Percentiles rank a stretch among this genome's conserved stretches.
Evolutionary conservation across 2,797 vertebrate species (phyloP).

Genomic region (Dermochelys coriacea): DNA sequence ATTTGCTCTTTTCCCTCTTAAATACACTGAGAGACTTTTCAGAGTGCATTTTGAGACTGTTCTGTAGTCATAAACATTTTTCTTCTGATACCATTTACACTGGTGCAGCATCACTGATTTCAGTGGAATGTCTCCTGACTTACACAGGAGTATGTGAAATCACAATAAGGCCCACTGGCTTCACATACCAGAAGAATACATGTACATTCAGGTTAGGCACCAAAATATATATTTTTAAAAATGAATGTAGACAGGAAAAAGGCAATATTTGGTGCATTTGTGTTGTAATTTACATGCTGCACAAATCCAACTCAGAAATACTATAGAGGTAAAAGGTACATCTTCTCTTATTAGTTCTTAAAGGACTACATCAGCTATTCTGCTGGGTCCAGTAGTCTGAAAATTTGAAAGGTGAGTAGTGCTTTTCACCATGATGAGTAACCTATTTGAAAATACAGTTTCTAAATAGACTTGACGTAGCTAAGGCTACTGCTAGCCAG

Average conservation of each 20-base stretch:
- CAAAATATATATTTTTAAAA: background rate
- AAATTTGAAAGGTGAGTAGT: background rate
- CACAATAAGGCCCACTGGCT: background rate
- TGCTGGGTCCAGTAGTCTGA: background rate
- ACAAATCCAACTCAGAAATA: background rate
- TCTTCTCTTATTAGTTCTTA: background rate
- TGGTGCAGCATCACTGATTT: background rate
- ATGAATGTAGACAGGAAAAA: background rate
- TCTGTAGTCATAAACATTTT: too few relatives aligned
- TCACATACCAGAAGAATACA: background rate
- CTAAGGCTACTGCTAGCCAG: background rate
- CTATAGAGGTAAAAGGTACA: background rate
- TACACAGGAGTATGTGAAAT: background rate
- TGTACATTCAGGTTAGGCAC: background rate
- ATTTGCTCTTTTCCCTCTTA: background rate
- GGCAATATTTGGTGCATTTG: background rate
- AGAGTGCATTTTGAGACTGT: background rate
- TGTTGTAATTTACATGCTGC: background rate
- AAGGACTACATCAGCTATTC: background rate
- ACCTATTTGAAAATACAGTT: background rate
- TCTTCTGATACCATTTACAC: background rate
- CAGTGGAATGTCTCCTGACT: background rate
- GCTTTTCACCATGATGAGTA: background rate
- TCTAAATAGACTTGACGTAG: background rate
- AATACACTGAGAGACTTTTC: background rate